Percentiles rank a stretch among this genome's conserved stretches.
phyloP scores from a whole-genome alignment of 2,888 invertebrate genomes.

The Cataglyphis livida region DNA sequence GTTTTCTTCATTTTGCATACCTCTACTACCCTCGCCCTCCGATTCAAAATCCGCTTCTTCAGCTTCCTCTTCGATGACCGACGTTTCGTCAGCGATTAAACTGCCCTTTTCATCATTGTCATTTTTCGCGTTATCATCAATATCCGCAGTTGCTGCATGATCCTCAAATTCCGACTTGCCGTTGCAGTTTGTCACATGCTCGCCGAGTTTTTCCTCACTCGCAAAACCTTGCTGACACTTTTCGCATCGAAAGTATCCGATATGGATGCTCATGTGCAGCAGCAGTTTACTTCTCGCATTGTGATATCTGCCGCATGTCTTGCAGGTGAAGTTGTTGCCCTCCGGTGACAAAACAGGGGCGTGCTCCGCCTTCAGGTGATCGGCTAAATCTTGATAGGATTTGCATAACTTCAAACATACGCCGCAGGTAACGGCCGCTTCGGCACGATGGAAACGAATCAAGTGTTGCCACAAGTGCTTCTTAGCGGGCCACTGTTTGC shows the following conservation, averaged over 20 bases:
- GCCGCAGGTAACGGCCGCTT: conserved; percentile 88
- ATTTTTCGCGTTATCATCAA: conserved; percentile 57
- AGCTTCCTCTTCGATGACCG: conserved; percentile 69
- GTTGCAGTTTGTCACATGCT: conserved; percentile 78
- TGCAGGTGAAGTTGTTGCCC: conserved; percentile 88
- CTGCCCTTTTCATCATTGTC: conserved; percentile 72
- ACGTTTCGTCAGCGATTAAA: conserved; percentile 68
- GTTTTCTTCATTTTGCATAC: conserved; percentile 71
- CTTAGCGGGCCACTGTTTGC: conserved; percentile 88
- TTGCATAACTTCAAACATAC: conserved; percentile 87
- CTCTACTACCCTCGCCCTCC: conserved; percentile 75
- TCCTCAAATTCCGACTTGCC: conserved; percentile 67
- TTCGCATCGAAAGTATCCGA: conserved; percentile 81
- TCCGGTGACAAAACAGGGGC: conserved; percentile 86
- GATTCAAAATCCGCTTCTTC: conserved; percentile 72
- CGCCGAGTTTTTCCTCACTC: conserved; percentile 77
- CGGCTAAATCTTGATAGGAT: conserved; percentile 86
- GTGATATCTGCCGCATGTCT: conserved; percentile 87
- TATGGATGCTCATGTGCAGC: conserved; percentile 88
- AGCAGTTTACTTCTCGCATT: conserved; percentile 87
- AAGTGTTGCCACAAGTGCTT: conserved; percentile 89
- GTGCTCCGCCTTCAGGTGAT: conserved; percentile 86
- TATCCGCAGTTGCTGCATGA: conserved; percentile 57
- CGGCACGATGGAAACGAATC: conserved; percentile 87
- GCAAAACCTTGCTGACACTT: conserved; percentile 81